Percentiles rank a stretch among this genome's conserved stretches.
These are phyloP conservation scores for Porites lobata DNA, from an alignment of 92 coral and sea anemone genomes.

Conservation along the genomic window DNA sequence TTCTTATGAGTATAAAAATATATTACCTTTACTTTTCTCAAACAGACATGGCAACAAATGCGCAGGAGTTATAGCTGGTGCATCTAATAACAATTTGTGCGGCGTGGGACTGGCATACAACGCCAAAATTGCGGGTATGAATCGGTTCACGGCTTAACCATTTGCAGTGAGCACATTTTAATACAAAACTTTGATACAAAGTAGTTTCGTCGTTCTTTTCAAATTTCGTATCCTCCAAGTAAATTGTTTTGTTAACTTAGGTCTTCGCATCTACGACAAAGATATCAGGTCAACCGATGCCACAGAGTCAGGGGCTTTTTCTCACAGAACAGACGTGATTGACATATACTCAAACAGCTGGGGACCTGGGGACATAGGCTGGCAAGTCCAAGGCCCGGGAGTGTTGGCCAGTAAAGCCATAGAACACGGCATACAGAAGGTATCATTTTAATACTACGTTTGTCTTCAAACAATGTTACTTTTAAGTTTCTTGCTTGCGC, in stretches of 20 bases:
- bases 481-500: too few species aligned
- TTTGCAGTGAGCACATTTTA: neutral
- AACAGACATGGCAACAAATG: neutral
- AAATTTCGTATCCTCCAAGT: neutral
- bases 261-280: constrained; percentile 9
- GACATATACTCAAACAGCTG: constrained; percentile 43
- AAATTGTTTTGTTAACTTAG: neutral
- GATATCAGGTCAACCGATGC: constrained; percentile 52
- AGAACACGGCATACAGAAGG: too few species aligned
- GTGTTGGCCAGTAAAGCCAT: too few species aligned
- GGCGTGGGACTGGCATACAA: constrained; percentile 8
- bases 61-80: too few species aligned
- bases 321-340: constrained; percentile 15
- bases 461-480: neutral
- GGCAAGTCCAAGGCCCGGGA: too few species aligned
- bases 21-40: constrained; percentile 7
- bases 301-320: constrained; percentile 43
- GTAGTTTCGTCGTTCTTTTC: neutral
- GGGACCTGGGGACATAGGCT: too few species aligned
- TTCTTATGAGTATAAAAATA: too few species aligned
- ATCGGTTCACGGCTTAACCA: neutral
- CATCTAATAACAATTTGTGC: too few species aligned
- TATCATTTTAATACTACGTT: constrained; percentile 26
- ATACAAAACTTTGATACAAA: neutral
- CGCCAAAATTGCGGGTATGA: constrained; percentile 47